Evolutionary conservation across 2,113 vertebrate genomes (phyloP), one percentile per base, ranked within the genome.

Genomic region (Cathartes aura): DNA sequence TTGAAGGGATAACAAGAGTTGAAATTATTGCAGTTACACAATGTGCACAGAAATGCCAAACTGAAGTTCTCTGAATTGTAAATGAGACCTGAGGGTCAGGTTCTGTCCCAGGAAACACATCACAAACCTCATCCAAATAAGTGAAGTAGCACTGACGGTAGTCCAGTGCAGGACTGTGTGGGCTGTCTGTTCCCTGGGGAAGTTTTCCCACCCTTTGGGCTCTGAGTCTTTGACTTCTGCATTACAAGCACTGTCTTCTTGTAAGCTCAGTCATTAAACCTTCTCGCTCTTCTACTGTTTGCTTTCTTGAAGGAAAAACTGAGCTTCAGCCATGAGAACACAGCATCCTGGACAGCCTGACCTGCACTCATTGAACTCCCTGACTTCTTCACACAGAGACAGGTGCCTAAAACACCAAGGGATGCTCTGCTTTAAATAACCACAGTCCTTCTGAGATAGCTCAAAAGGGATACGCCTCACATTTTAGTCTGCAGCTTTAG

Each of bases 21-120:
- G 67, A 94, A 97, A 96, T 85, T 87, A 95, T 47, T 97, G 70
- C 66, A 90, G 82, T 90, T 95, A 91, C 43, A 93, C 87, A 97
- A 29, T 64, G 21, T 80, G 58, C 66, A 93, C n/a, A 91, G 55
- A 87, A 97, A 79, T 75, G 81, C 56, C 81, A 94, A 72, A 75
- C 32, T 75, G 43, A 94, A 92, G 50, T 83, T 87, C 62, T 95
- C 85, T 94, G 79, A 90, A 83, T 73, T 92, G 82, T 81, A 95
- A 94, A 95, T 58, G 85, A 95, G 85, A 97, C 93, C 71, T 89
- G 74, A 81, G 63, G 87, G 85, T 90, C 93, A 96, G 87, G 79
- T 93, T 96, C 80, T 83, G 83, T 59, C 68, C n/a, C 82, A 93
- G 59, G 67, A 91, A 93, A 86, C 59, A 74, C n/a, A 70, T 43